Base-by-base conservation (phyloP, 2,888 invertebrate genomes). In the Pachliopta kotzebuea region DNA sequence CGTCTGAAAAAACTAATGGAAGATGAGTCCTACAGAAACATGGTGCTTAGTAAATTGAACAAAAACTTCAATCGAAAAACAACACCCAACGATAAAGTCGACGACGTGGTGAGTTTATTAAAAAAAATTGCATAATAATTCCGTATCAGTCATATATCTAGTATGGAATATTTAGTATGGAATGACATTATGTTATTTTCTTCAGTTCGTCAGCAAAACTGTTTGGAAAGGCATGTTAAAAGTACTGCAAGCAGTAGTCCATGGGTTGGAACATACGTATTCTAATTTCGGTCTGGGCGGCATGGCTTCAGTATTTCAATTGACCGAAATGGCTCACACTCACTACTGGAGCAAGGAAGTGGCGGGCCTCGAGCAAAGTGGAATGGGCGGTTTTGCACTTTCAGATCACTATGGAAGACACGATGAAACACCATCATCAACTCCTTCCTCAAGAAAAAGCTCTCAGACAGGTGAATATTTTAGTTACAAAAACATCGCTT, bases 181-280 rank as follows among this genome's bases (percentile, higher is more conserved):
- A 11, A 1, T 37, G 1, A 37, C 37, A 37, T 37, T 11, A 37
- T 14, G 11, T 37, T 37, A 14, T 26, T 54, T 26, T 26, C 18
- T 56, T 52, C 83, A 97, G 98, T 97, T 97, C 81, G 93, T 99
- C 9, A 94, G 96, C 63, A 97, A 97, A 79, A 93, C 96, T 0
- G 95, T 99, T 26, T 99, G 98, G 96, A 99, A 99, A 84, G 99
- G 99, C 45, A 98, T 98, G 95, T 88, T 98, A 62, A 98, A 98
- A 88, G 95, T 98, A 63, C 89, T 99, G 31, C 96, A 96, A 86
- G 96, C 98, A 2, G 95, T 98, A 52, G 95, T 97, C 8, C 95
- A 96, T 72, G 99, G 99, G 0, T 91, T 99, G 61, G 98, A 98
- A 81, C 95, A 95, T 68, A 98, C 98, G 0, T 98, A 96, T 83